These are phyloP conservation scores for Drosophila nr. perissopoda DNA, from an alignment of 2,888 invertebrate genomes.

Conservation along the genomic window DNA sequence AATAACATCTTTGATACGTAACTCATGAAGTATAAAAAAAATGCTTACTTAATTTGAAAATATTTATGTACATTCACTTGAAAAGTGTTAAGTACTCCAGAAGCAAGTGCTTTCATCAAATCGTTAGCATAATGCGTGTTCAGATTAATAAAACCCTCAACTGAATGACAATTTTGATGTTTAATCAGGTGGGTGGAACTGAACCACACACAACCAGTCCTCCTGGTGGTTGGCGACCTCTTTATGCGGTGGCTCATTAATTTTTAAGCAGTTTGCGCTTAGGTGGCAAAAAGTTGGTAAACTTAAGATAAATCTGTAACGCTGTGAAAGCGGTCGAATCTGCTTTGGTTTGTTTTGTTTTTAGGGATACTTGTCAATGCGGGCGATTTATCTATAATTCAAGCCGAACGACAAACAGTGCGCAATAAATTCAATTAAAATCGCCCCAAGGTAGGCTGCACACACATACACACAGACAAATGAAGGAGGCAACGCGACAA, in stretches of 20 bases:
- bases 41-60: background rate
- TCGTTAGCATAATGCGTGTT: conserved; percentile 28
- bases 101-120: background rate
- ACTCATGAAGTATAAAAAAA: background rate
- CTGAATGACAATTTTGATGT: background rate
- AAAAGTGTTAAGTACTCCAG: background rate
- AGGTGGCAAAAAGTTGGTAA: conserved; percentile 49
- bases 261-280: conserved; percentile 57
- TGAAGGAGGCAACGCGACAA: conserved; percentile 38
- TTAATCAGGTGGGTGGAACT: background rate
- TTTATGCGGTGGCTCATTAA: conserved; percentile 56
- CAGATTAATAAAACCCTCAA: conserved; percentile 24
- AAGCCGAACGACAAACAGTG: conserved; percentile 40
- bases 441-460: conserved; percentile 45
- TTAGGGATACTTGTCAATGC: conserved; percentile 52
- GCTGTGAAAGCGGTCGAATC: conserved; percentile 33
- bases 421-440: conserved; percentile 75
- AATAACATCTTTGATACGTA: background rate
- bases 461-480: background rate
- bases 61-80: background rate
- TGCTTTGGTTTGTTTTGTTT: conserved; percentile 15
- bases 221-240: conserved; percentile 11
- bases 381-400: conserved; percentile 63
- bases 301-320: conserved; percentile 60
- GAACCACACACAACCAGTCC: background rate